Evolutionary conservation across 2,888 invertebrate genomes (phyloP), one percentile per base, ranked within the genome.

Genomic region (Scaptomyza cyrtandrae): DNA sequence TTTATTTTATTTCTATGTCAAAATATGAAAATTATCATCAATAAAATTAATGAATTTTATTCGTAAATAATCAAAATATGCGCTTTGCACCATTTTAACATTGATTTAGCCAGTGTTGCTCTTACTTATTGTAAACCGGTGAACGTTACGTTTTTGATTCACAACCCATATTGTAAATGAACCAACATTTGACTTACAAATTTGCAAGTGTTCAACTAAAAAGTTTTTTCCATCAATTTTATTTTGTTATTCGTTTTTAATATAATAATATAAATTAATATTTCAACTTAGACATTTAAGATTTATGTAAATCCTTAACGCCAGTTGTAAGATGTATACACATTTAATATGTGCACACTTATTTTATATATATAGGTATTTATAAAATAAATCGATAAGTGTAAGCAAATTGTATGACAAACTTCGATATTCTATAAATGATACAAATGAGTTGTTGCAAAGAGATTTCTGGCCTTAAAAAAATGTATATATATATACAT

Each of bases 1-100:
- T 45, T 49, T 39, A 62, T 60, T 60, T 60, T 61, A 62, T 61
- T 61, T 61, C 16, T 49, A 56, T 49, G 56, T 56, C 49, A 48
- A 49, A 35, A 48, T 50, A 39, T 35, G 10, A 13, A 49, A 39
- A 64, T 58, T n/a, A 14, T 39, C 39, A 71, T 57, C 48, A 56
- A 61, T 57, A 56, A 62, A 63, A 62, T 37, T 9, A 49, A 43
- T 44, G 27, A 49, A 35, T 49, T 62, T 49, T 35, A 62, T 29
- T 37, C 37, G 62, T 45, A 52, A 61, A 39, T 9, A 37, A 27
- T 39, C 9, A 2, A 27, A 50, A 27, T 14, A 24, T 24, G 7
- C 10, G 13, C 6, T n/a, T 19, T 35, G 13, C 2, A 10, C 2
- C 9, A 5, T n/a, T 37, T 52, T 24, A 1, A 19, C 37, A 6